Percentiles rank a stretch among this genome's conserved stretches.
These are phyloP conservation scores for Drymodes brunneopygia DNA, from an alignment of 2,113 vertebrate species.

Conservation along the genomic window DNA sequence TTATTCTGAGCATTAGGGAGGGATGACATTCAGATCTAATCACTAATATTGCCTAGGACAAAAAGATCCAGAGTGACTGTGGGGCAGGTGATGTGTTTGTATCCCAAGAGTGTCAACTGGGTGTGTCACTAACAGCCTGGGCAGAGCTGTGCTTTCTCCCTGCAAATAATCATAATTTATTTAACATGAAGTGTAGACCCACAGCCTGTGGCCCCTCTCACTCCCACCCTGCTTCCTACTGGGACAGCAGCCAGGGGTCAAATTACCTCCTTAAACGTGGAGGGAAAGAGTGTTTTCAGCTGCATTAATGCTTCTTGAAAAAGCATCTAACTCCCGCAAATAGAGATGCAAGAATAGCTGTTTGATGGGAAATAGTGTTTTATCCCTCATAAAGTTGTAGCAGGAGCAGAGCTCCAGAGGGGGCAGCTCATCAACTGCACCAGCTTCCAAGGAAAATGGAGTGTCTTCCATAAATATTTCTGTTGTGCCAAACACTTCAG, in stretches of 20 bases:
- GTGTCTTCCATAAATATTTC: neutral
- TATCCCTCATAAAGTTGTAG: neutral
- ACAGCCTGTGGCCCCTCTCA: accelerated
- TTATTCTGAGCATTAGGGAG: neutral
- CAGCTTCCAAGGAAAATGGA: neutral
- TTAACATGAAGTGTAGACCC: neutral
- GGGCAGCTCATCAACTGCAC: neutral
- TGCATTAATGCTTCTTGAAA: neutral
- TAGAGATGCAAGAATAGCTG: accelerated
- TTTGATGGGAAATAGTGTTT: neutral
- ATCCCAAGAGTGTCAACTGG: accelerated
- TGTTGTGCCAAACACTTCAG: neutral
- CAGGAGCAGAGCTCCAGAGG: neutral
- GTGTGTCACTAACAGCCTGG: neutral
- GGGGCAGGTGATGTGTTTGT: neutral
- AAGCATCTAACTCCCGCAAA: neutral
- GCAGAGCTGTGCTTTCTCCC: neutral
- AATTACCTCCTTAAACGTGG: neutral
- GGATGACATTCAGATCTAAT: neutral
- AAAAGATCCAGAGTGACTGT: neutral
- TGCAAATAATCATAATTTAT: neutral
- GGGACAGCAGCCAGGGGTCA: neutral
- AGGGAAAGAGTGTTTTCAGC: neutral
- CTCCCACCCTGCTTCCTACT: neutral
- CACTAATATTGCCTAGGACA: neutral